Percentiles rank a stretch among this genome's conserved stretches.
Conservation (phyloP, 2,888 invertebrate species). For the Gordius sp. region DNA sequence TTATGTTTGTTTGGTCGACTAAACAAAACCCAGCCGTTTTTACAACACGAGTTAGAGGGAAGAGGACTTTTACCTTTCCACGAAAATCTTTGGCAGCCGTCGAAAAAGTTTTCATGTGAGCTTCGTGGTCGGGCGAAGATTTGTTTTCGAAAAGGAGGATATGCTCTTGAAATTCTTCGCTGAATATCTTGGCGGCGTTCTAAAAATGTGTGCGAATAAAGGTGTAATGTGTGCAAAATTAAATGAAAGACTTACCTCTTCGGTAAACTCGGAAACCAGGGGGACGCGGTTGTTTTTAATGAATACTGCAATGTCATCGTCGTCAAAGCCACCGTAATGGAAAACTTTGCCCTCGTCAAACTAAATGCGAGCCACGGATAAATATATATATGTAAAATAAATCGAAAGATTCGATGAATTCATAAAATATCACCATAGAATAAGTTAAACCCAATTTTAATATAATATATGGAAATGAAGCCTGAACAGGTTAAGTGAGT, state of each 20-base stretch:
- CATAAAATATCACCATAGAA: too few species aligned
- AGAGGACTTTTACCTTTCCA: constrained; percentile 51
- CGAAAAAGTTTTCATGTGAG: constrained; percentile 47
- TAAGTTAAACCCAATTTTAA: too few species aligned
- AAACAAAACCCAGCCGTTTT: too few species aligned
- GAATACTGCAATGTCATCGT: constrained; percentile 50
- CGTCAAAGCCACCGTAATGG: constrained; percentile 38
- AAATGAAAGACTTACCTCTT: constrained; percentile 39
- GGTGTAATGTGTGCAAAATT: neutral
- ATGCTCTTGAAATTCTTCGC: constrained; percentile 86
- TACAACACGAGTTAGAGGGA: too few species aligned
- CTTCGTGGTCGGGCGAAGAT: constrained; percentile 49
- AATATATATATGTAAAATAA: too few species aligned
- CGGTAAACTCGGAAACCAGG: constrained; percentile 73
- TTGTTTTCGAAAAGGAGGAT: constrained; percentile 76
- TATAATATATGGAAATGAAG: too few species aligned
- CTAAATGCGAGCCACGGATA: too few species aligned
- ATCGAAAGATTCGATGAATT: too few species aligned
- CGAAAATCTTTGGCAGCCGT: constrained; percentile 63
- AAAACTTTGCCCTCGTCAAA: constrained; percentile 57
- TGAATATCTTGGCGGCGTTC: constrained; percentile 89
- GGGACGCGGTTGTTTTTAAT: constrained; percentile 57
- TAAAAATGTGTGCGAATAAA: constrained; percentile 21
- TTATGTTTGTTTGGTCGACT: too few species aligned
- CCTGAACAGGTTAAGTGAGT: too few species aligned